Conservation (phyloP, 1,140 invertebrate species). For the Zophobas atratus region DNA sequence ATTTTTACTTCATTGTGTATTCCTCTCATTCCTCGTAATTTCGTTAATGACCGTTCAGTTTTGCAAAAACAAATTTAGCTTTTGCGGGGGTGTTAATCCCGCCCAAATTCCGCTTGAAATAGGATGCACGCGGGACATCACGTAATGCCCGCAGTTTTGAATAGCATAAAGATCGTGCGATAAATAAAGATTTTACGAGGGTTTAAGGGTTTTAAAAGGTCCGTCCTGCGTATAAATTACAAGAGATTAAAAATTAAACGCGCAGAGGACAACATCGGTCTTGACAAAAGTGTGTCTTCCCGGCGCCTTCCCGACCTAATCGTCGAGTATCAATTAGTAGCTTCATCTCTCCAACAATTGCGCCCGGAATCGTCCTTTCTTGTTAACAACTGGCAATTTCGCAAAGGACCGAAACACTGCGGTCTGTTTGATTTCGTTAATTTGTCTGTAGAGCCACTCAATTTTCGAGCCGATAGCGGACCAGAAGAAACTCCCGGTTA, state of each 20-base stretch:
- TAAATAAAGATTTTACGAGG: conserved; percentile 31
- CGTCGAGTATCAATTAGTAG: too few species aligned
- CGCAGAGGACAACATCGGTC: not conserved
- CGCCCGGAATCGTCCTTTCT: too few species aligned
- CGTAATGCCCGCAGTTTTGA: conserved; percentile 19
- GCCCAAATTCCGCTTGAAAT: not conserved
- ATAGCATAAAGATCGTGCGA: conserved; percentile 4
- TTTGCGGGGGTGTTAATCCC: conserved; percentile 3
- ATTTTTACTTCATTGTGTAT: not conserved
- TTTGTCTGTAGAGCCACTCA: not conserved
- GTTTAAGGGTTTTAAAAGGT: conserved; percentile 1
- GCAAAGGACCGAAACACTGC: not conserved
- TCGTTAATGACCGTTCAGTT: not conserved
- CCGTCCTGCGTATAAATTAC: conserved; percentile 11
- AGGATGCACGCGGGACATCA: not conserved
- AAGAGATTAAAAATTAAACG: not conserved
- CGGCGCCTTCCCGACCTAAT: too few species aligned
- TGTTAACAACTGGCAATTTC: not conserved
- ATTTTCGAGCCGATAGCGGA: too few species aligned
- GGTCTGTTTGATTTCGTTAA: not conserved
- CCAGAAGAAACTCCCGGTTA: not conserved
- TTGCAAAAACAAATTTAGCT: not conserved
- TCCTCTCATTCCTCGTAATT: not conserved
- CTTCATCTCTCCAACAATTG: too few species aligned
- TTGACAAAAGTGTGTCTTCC: too few species aligned